A percentile compares a stretch with the other conserved stretches of the same genome.
These are phyloP conservation scores for Pantherophis vulpinus DNA, from an alignment of 2,797 vertebrate genomes.

Conservation along the genomic window DNA sequence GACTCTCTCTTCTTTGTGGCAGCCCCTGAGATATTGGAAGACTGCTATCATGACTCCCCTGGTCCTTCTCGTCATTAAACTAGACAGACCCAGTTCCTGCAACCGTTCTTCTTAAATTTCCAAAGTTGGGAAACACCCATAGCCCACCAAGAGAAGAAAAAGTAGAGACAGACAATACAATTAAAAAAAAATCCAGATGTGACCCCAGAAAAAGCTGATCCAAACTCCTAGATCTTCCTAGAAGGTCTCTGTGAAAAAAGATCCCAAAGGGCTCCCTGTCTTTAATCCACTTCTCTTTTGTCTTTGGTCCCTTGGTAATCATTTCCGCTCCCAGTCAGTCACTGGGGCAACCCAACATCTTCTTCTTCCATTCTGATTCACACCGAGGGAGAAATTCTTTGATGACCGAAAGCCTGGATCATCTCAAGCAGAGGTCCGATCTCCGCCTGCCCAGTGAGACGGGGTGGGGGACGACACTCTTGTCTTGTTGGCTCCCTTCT, in stretches of 20 bases:
- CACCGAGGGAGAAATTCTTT: neutral
- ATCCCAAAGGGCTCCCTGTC: neutral
- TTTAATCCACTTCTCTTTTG: neutral
- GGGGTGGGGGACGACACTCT: neutral
- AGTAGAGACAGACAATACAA: neutral
- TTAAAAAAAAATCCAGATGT: neutral
- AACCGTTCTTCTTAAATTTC: neutral
- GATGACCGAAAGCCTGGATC: neutral
- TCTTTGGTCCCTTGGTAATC: neutral
- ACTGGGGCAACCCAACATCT: too few species aligned
- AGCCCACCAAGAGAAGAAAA: neutral
- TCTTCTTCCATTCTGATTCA: accelerated
- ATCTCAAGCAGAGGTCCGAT: too few species aligned
- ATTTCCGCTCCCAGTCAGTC: neutral
- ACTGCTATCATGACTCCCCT: too few species aligned
- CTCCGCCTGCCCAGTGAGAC: too few species aligned
- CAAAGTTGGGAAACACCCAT: neutral
- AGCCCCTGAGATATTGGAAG: too few species aligned
- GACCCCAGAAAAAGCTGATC: neutral
- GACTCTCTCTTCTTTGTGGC: too few species aligned
- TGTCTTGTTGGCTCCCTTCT: neutral
- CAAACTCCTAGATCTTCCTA: neutral
- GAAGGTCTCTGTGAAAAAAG: neutral
- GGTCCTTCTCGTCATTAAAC: too few species aligned
- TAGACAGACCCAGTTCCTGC: too few species aligned